Percentiles rank a stretch among this genome's conserved stretches.
Evolutionary conservation across 2,113 vertebrate species (phyloP).

Genomic region (Microtus oregoni): DNA sequence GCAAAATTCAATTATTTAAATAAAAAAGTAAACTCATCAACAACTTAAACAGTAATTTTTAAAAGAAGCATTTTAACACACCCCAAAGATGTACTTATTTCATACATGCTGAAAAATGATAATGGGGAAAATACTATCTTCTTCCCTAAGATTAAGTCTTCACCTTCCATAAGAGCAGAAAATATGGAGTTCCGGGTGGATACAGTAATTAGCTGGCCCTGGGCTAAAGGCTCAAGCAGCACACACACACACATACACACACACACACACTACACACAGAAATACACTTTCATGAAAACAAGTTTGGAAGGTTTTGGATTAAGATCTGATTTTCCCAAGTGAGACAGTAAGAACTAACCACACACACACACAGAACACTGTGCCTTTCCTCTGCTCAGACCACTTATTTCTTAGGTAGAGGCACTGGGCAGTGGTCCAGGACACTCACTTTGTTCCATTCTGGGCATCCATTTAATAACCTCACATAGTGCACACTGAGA

Average conservation of each 20-base stretch:
- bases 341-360: background rate
- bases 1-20: background rate
- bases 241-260: background rate
- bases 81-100: background rate
- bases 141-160: background rate
- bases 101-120: background rate
- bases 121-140: background rate
- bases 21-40: background rate
- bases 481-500: background rate
- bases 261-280: background rate
- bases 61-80: background rate
- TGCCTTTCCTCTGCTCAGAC: rapidly evolving
- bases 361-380: background rate
- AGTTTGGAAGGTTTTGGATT: background rate
- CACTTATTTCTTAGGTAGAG: background rate
- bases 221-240: background rate
- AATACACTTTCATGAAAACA: background rate
- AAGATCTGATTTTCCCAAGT: background rate
- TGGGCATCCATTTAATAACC: rapidly evolving
- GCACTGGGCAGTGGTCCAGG: background rate
- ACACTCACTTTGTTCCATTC: background rate
- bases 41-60: background rate
- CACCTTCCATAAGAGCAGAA: background rate
- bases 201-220: background rate
- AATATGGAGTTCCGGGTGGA: background rate